phyloP scores from a whole-genome alignment of 1,140 invertebrate species.

The Pseudomyrmex gracilis region DNA sequence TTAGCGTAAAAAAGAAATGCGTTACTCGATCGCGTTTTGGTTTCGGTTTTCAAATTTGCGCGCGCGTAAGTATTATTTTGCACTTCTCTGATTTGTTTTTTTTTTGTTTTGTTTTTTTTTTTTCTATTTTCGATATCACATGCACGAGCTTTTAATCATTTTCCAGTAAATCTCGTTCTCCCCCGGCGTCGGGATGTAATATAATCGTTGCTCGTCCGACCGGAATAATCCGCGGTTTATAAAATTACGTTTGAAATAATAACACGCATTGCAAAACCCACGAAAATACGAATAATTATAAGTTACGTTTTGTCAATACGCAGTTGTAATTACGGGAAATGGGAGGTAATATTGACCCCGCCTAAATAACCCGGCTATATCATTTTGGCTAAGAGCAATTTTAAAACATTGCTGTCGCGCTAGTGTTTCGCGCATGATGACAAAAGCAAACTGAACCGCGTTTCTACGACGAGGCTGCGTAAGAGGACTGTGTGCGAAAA shows the following conservation, averaged over 20 bases:
- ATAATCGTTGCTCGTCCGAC: conserved; percentile 34
- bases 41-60: not conserved
- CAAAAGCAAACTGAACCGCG: conserved; percentile 36
- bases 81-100: not conserved
- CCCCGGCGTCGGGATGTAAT: conserved; percentile 11
- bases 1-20: not conserved
- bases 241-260: conserved; percentile 57
- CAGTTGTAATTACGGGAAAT: conserved; percentile 46
- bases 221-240: conserved; percentile 48
- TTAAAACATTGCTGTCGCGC: conserved; percentile 29
- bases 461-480: conserved; percentile 17
- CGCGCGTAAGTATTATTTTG: not conserved
- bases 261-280: conserved; percentile 31
- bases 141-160: conserved; percentile 29
- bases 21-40: no score
- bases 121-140: not conserved
- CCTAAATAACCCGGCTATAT: conserved; percentile 35
- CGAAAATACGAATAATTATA: conserved; percentile 52
- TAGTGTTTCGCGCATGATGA: conserved; percentile 35
- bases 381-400: conserved; percentile 47
- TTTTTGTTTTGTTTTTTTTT: not conserved
- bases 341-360: conserved; percentile 30
- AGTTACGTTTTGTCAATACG: conserved; percentile 57
- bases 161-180: conserved; percentile 29
- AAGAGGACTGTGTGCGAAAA: conserved; percentile 21